Conservation (phyloP, 64 coral and sea anemone species). For the Montipora cactus region DNA sequence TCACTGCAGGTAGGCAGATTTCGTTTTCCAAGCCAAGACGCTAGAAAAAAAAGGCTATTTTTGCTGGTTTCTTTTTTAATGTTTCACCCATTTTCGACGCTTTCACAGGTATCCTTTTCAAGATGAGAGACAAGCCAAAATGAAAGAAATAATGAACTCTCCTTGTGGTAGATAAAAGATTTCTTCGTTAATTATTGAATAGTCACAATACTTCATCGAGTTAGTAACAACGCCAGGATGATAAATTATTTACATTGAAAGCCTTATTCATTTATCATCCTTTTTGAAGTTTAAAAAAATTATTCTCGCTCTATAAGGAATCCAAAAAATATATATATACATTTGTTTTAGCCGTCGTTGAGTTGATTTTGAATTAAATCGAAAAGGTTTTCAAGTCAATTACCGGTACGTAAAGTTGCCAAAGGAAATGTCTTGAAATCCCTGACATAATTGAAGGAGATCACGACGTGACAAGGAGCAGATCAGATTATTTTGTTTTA, state of each 20-base stretch:
- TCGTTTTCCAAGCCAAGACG: too few species aligned
- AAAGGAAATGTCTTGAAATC: not conserved
- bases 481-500: conserved; percentile 17
- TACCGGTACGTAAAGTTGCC: too few species aligned
- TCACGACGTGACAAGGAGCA: not conserved
- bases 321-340: not conserved
- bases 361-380: not conserved
- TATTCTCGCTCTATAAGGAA: not conserved
- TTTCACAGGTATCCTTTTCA: not conserved
- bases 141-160: not conserved
- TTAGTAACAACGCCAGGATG: not conserved
- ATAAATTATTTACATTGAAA: conserved; percentile 27
- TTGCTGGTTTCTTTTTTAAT: not conserved
- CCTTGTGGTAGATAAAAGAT: not conserved
- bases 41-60: too few species aligned
- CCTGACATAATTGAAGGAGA: not conserved
- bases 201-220: not conserved
- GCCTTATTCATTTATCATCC: conserved; percentile 17
- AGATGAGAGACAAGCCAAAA: not conserved
- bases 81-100: not conserved
- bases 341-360: not conserved
- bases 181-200: conserved; percentile 37
- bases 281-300: not conserved
- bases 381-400: not conserved
- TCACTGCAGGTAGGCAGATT: too few species aligned